Evolutionary conservation across 1,140 invertebrate genomes (phyloP).

Genomic region (Drosophila sulfurigaster): DNA sequence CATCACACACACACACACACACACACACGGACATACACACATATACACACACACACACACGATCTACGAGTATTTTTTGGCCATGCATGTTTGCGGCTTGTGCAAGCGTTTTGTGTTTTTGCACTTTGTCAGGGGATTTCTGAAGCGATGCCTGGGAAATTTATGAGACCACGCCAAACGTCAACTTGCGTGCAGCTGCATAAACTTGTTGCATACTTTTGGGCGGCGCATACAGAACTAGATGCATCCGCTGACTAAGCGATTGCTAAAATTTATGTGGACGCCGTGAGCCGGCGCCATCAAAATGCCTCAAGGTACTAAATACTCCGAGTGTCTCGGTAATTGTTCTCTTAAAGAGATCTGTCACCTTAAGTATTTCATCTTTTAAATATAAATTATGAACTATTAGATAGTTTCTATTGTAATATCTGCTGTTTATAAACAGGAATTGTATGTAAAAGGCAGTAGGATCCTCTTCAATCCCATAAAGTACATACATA

Average conservation of each 20-base stretch:
- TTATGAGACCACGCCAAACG: constrained; percentile 58
- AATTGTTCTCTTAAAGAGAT: neutral
- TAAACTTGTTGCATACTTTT: constrained; percentile 73
- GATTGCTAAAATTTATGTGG: constrained; percentile 28
- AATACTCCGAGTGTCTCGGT: constrained; percentile 1
- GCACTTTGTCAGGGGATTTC: constrained; percentile 43
- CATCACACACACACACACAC: neutral
- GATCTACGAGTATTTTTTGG: neutral
- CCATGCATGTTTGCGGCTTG: constrained; percentile 66
- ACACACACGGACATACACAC: neutral
- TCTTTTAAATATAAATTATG: no score
- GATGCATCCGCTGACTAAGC: constrained; percentile 14
- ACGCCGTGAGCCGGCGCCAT: constrained; percentile 5
- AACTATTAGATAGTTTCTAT: no score
- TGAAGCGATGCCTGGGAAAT: constrained; percentile 46
- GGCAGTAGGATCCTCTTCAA: no score
- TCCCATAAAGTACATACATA: no score
- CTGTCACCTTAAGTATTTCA: neutral
- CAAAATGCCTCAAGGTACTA: constrained; percentile 1
- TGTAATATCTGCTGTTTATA: no score
- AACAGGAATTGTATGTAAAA: no score
- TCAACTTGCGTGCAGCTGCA: constrained; percentile 72
- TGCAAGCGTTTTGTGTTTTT: constrained; percentile 36
- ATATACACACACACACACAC: neutral
- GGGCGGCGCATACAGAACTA: neutral